These are phyloP conservation scores for Rhingia rostrata DNA, from an alignment of 2,888 invertebrate species.

Conservation along the genomic window DNA sequence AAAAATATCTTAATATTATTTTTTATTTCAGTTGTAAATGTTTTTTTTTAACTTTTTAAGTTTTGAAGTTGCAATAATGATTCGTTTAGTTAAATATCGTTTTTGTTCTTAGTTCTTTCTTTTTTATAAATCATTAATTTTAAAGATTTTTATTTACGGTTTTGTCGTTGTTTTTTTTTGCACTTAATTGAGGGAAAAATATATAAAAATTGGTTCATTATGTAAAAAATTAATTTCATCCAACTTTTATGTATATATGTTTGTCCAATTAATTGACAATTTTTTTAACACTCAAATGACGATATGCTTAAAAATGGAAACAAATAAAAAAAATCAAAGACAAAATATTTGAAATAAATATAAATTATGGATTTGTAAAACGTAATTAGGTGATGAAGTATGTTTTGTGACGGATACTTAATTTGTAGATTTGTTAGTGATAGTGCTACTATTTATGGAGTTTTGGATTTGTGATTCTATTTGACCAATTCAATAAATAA, in stretches of 20 bases:
- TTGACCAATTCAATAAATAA: no score
- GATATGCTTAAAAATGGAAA: neutral
- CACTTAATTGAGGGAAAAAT: constrained; percentile 22
- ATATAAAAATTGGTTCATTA: constrained; percentile 54
- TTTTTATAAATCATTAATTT: neutral
- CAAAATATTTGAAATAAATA: constrained; percentile 21
- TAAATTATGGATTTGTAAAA: constrained; percentile 11
- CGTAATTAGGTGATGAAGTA: constrained; percentile 19
- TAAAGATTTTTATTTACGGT: constrained; percentile 36
- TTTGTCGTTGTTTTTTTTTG: constrained; percentile 33
- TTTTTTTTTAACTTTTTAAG: constrained; percentile 9
- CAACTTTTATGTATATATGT: constrained; percentile 1
- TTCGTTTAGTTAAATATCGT: neutral
- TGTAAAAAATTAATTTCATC: constrained; percentile 4
- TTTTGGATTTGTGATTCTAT: no score
- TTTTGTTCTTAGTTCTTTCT: constrained; percentile 23
- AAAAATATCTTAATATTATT: constrained; percentile 72
- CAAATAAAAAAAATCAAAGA: constrained; percentile 2
- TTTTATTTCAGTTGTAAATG: constrained; percentile 71
- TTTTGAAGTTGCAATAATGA: constrained; percentile 21
- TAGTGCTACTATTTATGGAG: no score
- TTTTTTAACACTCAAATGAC: constrained; percentile 62
- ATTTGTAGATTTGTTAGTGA: no score
- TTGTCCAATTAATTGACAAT: constrained; percentile 57
- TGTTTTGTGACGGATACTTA: no score